Percentiles rank a stretch among this genome's conserved stretches.
phyloP scores from a whole-genome alignment of 2,797 vertebrate species.

The Orientallactaga sibirica region DNA sequence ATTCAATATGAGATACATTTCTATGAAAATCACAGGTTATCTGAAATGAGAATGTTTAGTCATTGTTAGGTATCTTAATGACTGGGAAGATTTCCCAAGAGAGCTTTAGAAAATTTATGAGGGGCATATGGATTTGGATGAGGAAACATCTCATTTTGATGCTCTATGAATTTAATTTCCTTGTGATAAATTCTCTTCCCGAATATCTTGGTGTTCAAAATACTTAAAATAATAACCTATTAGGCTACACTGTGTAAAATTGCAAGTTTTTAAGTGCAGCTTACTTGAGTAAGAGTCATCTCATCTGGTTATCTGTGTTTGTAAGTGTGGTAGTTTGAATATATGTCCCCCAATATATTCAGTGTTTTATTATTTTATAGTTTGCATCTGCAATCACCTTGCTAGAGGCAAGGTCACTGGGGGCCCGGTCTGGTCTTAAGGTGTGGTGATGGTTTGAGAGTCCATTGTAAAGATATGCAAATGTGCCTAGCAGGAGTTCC shows the following conservation, averaged over 20 bases:
- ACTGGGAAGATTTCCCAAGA: not conserved
- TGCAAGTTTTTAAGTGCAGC: not conserved
- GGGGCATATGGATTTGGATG: not conserved
- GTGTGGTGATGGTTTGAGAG: no score
- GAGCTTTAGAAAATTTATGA: not conserved
- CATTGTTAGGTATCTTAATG: conserved; percentile 13
- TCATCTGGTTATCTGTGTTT: not conserved
- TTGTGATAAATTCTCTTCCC: not conserved
- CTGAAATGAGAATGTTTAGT: conserved; percentile 48
- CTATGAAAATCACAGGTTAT: not conserved
- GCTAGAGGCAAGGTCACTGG: no score
- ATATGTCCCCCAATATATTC: no score
- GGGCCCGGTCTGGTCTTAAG: no score
- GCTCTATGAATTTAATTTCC: conserved; percentile 39
- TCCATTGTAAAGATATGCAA: no score
- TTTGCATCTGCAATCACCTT: no score
- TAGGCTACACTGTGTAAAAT: not conserved
- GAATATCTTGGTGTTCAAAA: not conserved
- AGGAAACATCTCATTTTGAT: not conserved
- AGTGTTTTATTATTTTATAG: no score
- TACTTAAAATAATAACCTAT: not conserved
- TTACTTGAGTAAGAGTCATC: not conserved
- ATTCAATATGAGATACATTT: conserved; percentile 1
- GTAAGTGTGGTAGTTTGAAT: no score
- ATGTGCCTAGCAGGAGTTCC: no score